Evolutionary conservation across 2,797 vertebrate genomes (phyloP).

Genomic region (Arrhamphus sclerolepis): DNA sequence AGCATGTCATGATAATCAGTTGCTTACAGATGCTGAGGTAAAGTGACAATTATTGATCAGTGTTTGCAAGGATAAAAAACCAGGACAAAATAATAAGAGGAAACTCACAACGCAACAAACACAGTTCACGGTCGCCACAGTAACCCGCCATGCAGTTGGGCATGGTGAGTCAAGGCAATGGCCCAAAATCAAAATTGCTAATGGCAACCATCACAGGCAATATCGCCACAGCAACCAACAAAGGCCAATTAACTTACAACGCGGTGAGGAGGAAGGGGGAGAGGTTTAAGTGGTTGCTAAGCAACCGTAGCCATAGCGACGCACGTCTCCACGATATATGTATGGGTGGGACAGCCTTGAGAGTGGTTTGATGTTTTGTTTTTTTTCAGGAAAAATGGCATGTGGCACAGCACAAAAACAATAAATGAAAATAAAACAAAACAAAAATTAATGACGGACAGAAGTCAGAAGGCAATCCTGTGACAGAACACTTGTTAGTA

Average conservation of each 20-base stretch:
- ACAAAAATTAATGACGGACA: constrained; percentile 78
- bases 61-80: constrained; percentile 78
- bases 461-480: constrained; percentile 67
- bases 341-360: constrained; percentile 83
- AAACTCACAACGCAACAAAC: constrained; percentile 87
- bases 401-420: constrained; percentile 85
- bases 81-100: constrained; percentile 81
- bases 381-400: constrained; percentile 80
- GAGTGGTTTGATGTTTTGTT: constrained; percentile 74
- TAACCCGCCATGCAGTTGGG: constrained; percentile 85
- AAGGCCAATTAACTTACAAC: constrained; percentile 85
- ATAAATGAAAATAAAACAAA: constrained; percentile 79
- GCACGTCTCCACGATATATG: constrained; percentile 84
- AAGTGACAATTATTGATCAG: constrained; percentile 82
- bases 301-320: constrained; percentile 86
- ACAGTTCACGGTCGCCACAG: constrained; percentile 85
- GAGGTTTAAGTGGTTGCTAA: constrained; percentile 85
- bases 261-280: constrained; percentile 79
- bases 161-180: constrained; percentile 86
- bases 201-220: constrained; percentile 87
- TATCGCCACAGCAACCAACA: constrained; percentile 87
- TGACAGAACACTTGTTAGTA: constrained; percentile 76
- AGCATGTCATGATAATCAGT: constrained; percentile 82
- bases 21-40: constrained; percentile 77
- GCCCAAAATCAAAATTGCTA: constrained; percentile 81